Evolutionary conservation across 2,888 invertebrate genomes (phyloP).

Genomic region (Vesta saturnalis): DNA sequence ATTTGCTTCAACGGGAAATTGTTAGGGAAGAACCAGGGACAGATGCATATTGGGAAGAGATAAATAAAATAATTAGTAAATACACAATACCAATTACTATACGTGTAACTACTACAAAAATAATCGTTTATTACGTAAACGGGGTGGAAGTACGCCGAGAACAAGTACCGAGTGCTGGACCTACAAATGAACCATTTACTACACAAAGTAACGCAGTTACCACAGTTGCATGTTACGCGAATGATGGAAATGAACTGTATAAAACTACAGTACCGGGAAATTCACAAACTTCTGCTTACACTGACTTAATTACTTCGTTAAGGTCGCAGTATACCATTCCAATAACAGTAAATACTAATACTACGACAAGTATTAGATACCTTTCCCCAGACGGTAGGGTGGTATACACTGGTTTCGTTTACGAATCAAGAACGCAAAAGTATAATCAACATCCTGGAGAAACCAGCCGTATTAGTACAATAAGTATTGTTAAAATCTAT

Average conservation of each 20-base stretch:
- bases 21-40: constrained; percentile 3
- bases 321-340: constrained; percentile 4
- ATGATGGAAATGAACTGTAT: constrained; percentile 4
- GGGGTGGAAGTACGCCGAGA: constrained; percentile 8
- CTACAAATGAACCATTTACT: constrained; percentile 6
- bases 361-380: neutral
- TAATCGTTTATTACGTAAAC: constrained; percentile 10
- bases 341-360: constrained; percentile 11
- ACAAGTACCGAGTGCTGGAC: neutral
- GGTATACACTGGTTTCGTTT: constrained; percentile 11
- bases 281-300: constrained; percentile 9
- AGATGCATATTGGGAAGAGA: constrained; percentile 6
- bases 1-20: constrained; percentile 5
- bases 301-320: constrained; percentile 4
- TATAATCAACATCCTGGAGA: constrained; percentile 7
- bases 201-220: constrained; percentile 9
- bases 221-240: neutral
- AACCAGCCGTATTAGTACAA: constrained; percentile 14
- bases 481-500: neutral
- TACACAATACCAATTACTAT: constrained; percentile 3
- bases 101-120: neutral
- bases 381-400: neutral
- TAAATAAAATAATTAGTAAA: constrained; percentile 7
- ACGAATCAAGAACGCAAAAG: constrained; percentile 8
- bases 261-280: neutral